phyloP scores from a whole-genome alignment of 2,113 vertebrate genomes.

The Willisornis vidua region DNA sequence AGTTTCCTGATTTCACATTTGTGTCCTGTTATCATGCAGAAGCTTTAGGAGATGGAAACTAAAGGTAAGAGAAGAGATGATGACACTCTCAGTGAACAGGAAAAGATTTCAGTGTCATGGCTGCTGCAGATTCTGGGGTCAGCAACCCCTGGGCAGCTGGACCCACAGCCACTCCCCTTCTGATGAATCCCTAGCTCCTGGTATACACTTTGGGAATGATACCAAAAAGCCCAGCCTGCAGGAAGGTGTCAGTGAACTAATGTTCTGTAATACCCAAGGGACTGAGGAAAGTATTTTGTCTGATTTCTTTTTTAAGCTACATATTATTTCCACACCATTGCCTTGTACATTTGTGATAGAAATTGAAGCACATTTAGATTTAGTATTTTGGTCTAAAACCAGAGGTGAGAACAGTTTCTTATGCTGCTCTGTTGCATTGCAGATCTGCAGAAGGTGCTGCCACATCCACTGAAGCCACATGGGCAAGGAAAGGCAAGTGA shows the following conservation, averaged over 20 bases:
- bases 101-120: background rate
- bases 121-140: background rate
- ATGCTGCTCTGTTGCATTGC: background rate
- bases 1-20: background rate
- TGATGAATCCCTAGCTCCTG: background rate
- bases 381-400: background rate
- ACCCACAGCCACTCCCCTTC: background rate
- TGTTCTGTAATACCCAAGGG: background rate
- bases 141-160: accelerated
- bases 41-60: background rate
- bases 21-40: background rate
- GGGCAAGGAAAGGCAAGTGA: accelerated
- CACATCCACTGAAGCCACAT: accelerated
- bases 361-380: background rate
- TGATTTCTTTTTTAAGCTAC: background rate
- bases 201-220: accelerated
- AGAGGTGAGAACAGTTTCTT: background rate
- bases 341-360: background rate
- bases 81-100: background rate
- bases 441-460: background rate
- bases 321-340: background rate
- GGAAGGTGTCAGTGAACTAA: background rate
- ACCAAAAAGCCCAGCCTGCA: background rate
- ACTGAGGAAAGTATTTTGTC: background rate
- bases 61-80: background rate